Evolutionary conservation across 2,888 invertebrate genomes (phyloP), one percentile per base, ranked within the genome.

Genomic region (Ormyrus thymus): DNA sequence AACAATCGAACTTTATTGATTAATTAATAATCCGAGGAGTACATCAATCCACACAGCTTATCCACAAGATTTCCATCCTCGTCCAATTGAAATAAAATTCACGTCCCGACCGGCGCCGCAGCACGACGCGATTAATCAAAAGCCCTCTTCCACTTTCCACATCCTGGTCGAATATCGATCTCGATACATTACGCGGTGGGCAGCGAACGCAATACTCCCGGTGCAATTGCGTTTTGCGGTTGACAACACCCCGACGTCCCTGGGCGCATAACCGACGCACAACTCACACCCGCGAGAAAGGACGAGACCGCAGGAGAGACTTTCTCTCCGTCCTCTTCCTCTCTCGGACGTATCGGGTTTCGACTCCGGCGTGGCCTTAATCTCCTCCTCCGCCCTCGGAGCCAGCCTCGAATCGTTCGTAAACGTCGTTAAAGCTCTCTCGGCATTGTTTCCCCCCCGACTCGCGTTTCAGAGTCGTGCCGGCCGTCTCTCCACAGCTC

Each of bases 291-390:
- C 80, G 80, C 80, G 80, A 77, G 77, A 80, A 77, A 76, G 15
- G 29, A 55, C 9, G 29, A 71, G 58, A 64, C 13, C 65, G 53
- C 71, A 55, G 13, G 9, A 15, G 9, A 64, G 48, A 59, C 76
- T 69, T 59, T 69, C 59, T 69, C 59, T 61, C 70, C 62, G 9
- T 62, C 69, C 56, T 55, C 68, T 45, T 46, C 13, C 56, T 50
- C 11, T 45, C 43, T 56, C 48, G 29, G n/a, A 4, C 53, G 62
- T 46, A 84, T 85, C 85, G 84, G 84, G 80, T 87, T 87, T 85
- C 87, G 84, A 85, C 86, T 85, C 84, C 84, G 87, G 86, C 4
- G 29, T 87, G 86, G 87, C 86, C 87, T 85, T 68, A 68, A 86
- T 85, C 70, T 13, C 65, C 58, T 55, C 48, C 13, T n/a, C 45